Percentiles rank a stretch among this genome's conserved stretches.
phyloP scores from a whole-genome alignment of 1,140 invertebrate species.

The Reticulitermes speratus region DNA sequence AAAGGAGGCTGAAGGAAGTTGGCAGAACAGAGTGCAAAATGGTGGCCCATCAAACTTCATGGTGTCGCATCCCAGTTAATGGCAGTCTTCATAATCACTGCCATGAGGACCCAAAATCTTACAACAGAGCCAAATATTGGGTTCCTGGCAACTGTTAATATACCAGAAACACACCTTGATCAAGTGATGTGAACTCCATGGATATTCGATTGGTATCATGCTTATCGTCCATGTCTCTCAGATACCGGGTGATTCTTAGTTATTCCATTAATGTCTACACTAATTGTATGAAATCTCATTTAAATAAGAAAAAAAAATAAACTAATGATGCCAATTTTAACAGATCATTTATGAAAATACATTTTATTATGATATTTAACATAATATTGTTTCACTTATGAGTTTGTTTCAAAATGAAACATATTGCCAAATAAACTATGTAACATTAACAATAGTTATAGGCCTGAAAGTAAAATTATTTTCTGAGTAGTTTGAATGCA shows the following conservation, averaged over 20 bases:
- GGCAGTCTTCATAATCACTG: no score
- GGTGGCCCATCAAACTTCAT: no score
- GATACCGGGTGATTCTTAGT: neutral
- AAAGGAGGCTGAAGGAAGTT: no score
- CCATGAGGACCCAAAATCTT: no score
- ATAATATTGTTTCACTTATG: neutral
- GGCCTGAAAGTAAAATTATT: neutral
- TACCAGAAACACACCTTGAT: no score
- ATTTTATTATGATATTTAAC: neutral
- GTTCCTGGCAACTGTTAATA: no score
- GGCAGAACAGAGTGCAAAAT: no score
- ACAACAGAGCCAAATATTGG: no score
- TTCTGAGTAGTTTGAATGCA: neutral
- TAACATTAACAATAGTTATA: conserved; percentile 1
- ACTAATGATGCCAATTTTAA: neutral
- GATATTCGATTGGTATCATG: no score
- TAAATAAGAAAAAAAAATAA: neutral
- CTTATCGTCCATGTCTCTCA: neutral
- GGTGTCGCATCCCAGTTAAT: no score
- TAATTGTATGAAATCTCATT: neutral
- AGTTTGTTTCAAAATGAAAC: neutral
- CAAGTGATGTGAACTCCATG: no score
- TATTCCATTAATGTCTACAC: neutral
- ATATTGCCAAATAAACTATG: neutral
- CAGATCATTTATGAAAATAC: neutral